Evolutionary conservation across 2,888 invertebrate species (phyloP).

Genomic region (Lottia gigantea): DNA sequence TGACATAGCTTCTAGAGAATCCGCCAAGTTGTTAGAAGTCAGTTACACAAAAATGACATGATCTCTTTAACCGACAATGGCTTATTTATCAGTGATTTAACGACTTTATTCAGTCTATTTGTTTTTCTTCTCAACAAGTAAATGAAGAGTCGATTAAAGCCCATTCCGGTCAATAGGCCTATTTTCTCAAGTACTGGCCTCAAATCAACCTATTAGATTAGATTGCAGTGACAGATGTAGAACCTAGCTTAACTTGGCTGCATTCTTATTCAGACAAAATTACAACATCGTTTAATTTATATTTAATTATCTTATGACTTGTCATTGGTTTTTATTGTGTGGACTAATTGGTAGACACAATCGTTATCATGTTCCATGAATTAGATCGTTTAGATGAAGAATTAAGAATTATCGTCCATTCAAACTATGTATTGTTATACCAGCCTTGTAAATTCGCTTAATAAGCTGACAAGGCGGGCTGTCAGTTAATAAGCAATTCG

Average conservation of each 20-base stretch:
- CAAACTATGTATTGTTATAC: slow-evolving; percentile 15
- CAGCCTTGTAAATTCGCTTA: slow-evolving; percentile 16
- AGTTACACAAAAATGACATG: too few relatives aligned
- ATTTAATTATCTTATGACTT: slow-evolving; percentile 13
- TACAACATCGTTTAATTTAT: neutral
- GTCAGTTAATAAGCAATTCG: slow-evolving; percentile 11
- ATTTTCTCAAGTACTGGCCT: neutral
- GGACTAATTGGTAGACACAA: slow-evolving; percentile 17
- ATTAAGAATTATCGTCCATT: slow-evolving; percentile 19
- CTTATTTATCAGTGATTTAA: too few relatives aligned
- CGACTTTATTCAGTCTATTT: neutral
- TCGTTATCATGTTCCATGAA: slow-evolving; percentile 8
- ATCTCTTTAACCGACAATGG: too few relatives aligned
- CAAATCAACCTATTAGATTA: neutral
- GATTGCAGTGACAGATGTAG: neutral
- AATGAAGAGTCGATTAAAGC: neutral
- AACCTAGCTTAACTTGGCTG: neutral
- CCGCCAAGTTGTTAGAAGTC: too few relatives aligned
- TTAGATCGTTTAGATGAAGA: slow-evolving; percentile 15
- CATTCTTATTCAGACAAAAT: neutral
- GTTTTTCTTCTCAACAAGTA: slow-evolving; percentile 1
- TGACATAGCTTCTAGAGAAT: too few relatives aligned
- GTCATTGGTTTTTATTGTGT: slow-evolving; percentile 16
- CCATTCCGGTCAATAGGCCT: neutral
- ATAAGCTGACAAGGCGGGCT: slow-evolving; percentile 17